A percentile compares a stretch with the other conserved stretches of the same genome.
phyloP scores from a whole-genome alignment of 2,797 vertebrate genomes.

The Chromis chromis region DNA sequence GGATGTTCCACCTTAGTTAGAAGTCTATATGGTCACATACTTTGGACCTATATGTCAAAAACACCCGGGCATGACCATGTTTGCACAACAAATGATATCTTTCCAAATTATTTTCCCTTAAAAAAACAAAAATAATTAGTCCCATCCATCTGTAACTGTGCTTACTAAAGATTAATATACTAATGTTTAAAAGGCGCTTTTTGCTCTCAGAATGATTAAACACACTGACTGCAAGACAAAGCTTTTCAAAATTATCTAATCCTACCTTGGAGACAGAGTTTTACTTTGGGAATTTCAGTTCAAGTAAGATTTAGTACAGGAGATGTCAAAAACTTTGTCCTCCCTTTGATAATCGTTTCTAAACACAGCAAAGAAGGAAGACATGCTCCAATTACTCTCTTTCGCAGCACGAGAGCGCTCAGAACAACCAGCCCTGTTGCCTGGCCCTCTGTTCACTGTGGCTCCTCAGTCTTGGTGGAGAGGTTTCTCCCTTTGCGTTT shows the following conservation, averaged over 20 bases:
- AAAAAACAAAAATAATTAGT: slow-evolving; percentile 16
- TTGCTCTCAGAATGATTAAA: slow-evolving; percentile 38
- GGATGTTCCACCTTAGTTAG: slow-evolving; percentile 10
- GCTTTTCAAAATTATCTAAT: slow-evolving; percentile 50
- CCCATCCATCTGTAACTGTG: slow-evolving; percentile 9
- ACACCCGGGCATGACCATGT: not conserved
- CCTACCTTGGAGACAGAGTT: slow-evolving; percentile 27
- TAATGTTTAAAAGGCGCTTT: not conserved
- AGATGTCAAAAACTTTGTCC: slow-evolving; percentile 40
- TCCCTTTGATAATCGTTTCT: slow-evolving; percentile 64
- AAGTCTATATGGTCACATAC: slow-evolving; percentile 5
- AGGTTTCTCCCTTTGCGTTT: slow-evolving; percentile 66
- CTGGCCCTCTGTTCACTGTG: slow-evolving; percentile 48
- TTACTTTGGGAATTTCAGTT: slow-evolving; percentile 43
- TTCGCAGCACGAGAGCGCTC: slow-evolving; percentile 64
- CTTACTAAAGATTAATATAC: slow-evolving; percentile 32
- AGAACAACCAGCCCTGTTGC: slow-evolving; percentile 48
- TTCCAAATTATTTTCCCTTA: not conserved
- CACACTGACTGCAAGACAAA: slow-evolving; percentile 15
- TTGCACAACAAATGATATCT: not conserved
- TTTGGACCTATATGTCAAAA: slow-evolving; percentile 26
- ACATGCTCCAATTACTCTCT: slow-evolving; percentile 65
- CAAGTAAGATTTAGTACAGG: slow-evolving; percentile 47
- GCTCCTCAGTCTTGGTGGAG: slow-evolving; percentile 50
- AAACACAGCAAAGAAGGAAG: slow-evolving; percentile 59